These are phyloP conservation scores for Meriones psammophilus DNA, from an alignment of 2,797 vertebrate species.

Conservation along the genomic window DNA sequence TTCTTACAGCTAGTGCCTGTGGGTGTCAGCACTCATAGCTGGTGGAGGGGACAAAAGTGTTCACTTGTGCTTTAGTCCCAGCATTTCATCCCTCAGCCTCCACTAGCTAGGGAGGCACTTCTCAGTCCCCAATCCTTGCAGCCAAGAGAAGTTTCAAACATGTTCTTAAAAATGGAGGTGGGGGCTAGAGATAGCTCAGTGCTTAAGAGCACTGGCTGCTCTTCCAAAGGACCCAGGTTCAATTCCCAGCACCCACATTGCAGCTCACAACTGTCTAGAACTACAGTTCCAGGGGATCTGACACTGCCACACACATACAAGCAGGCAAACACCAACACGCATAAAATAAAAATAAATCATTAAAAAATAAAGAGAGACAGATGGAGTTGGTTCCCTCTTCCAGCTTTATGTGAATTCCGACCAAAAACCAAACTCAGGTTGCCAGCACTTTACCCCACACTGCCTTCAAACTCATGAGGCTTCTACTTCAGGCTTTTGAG, in stretches of 20 bases:
- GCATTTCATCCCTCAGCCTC: not conserved
- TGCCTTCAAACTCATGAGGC: not conserved
- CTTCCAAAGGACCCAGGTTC: too few relatives aligned
- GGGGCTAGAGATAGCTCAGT: too few relatives aligned
- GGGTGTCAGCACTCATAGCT: not conserved
- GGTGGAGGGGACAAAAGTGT: not conserved
- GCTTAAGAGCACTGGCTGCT: too few relatives aligned
- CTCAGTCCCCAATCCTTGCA: too few relatives aligned
- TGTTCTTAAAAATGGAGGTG: not conserved
- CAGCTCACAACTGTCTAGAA: too few relatives aligned
- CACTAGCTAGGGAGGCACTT: not conserved
- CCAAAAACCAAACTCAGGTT: too few relatives aligned
- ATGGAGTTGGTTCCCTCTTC: not conserved
- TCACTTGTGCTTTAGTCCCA: not conserved
- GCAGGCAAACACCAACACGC: too few relatives aligned
- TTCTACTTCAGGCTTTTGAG: not conserved
- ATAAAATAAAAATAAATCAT: too few relatives aligned
- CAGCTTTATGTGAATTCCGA: not conserved
- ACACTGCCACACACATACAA: too few relatives aligned
- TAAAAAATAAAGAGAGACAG: not conserved
- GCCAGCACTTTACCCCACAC: not conserved
- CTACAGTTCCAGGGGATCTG: too few relatives aligned
- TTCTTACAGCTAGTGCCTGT: not conserved
- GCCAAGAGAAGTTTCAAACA: not conserved
- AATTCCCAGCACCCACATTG: too few relatives aligned